Evolutionary conservation across 2,888 invertebrate species (phyloP).

Genomic region (Plebejus anna): DNA sequence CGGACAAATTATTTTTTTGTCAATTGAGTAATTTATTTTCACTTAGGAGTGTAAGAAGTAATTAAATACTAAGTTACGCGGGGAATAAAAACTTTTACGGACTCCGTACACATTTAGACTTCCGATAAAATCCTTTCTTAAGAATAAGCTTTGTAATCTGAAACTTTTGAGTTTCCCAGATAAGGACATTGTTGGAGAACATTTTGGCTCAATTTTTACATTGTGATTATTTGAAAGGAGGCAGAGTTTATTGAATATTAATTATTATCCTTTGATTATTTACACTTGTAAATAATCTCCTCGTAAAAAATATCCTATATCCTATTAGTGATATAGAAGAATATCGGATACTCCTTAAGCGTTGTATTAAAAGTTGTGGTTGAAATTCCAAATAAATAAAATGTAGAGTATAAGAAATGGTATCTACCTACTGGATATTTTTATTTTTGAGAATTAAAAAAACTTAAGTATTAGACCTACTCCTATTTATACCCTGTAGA

Average conservation of each 20-base stretch:
- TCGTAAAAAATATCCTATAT: background rate
- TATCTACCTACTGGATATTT: no score
- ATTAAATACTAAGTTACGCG: background rate
- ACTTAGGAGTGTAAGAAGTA: background rate
- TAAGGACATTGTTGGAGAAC: background rate
- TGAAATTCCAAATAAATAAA: background rate
- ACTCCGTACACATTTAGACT: constrained; percentile 28
- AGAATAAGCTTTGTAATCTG: constrained; percentile 18
- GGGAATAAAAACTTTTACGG: constrained; percentile 2
- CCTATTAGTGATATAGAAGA: background rate
- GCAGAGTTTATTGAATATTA: background rate
- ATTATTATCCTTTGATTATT: no score
- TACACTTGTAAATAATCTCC: no score
- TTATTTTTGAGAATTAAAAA: no score
- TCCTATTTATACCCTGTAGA: background rate
- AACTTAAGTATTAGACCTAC: no score
- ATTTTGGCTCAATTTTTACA: background rate
- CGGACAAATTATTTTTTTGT: background rate
- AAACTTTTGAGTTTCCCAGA: background rate
- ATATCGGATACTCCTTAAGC: background rate
- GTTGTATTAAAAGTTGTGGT: background rate
- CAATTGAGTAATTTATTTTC: background rate
- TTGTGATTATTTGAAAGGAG: background rate
- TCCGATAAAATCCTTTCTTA: constrained; percentile 32
- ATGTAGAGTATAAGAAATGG: no score